Evolutionary conservation across 2,888 invertebrate species (phyloP).

Genomic region (Congeria kusceri): DNA sequence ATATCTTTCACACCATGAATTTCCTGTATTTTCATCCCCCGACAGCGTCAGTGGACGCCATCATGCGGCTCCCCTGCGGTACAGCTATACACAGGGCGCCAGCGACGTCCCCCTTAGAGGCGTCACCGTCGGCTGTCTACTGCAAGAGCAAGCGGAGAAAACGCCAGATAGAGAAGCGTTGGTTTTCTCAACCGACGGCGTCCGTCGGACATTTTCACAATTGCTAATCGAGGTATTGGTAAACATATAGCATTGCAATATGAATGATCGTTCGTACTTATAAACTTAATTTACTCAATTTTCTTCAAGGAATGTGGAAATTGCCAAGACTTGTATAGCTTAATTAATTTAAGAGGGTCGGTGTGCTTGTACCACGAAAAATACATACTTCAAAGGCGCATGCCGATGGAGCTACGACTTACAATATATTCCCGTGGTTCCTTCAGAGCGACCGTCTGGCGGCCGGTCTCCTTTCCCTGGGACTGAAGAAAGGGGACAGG

Average conservation of each 20-base stretch:
- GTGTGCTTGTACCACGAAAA: too few relatives aligned
- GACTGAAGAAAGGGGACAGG: slow-evolving; percentile 90
- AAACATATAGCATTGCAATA: too few relatives aligned
- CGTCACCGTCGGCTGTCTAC: slow-evolving; percentile 80
- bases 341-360: too few relatives aligned
- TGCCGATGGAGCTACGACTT: too few relatives aligned
- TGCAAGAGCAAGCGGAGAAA: slow-evolving; percentile 76
- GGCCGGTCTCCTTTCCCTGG: slow-evolving; percentile 90
- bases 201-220: slow-evolving; percentile 78
- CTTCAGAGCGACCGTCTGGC: slow-evolving; percentile 90
- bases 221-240: slow-evolving; percentile 77
- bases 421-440: not conserved
- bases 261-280: too few relatives aligned
- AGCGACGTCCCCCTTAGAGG: slow-evolving; percentile 76
- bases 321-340: too few relatives aligned
- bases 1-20: too few relatives aligned
- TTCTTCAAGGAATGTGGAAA: too few relatives aligned
- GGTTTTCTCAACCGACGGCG: slow-evolving; percentile 73
- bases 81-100: slow-evolving; percentile 81
- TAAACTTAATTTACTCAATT: too few relatives aligned
- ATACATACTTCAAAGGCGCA: too few relatives aligned
- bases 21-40: too few relatives aligned
- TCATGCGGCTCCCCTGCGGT: slow-evolving; percentile 10
- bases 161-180: slow-evolving; percentile 81
- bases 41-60: slow-evolving; percentile 12